Conservation (phyloP, 2,888 invertebrate genomes). For the Eudemis profundana region DNA sequence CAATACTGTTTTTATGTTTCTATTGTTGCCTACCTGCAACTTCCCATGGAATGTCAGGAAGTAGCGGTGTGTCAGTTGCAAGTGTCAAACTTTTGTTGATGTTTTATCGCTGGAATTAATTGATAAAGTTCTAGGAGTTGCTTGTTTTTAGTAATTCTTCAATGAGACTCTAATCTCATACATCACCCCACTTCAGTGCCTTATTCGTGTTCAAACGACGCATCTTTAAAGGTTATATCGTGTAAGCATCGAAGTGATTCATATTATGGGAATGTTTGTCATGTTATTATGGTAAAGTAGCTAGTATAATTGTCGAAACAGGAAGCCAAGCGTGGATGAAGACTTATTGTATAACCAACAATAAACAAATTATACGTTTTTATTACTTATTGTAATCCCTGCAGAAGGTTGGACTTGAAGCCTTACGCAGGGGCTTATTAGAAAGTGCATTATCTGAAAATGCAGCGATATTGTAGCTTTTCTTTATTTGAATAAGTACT, state of each 20-base stretch:
- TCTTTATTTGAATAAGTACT: not conserved
- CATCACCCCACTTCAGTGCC: constrained; percentile 51
- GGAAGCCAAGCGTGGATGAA: constrained; percentile 60
- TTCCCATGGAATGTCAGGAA: constrained; percentile 44
- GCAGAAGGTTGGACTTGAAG: constrained; percentile 52
- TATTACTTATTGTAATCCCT: constrained; percentile 27
- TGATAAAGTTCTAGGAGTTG: constrained; percentile 60
- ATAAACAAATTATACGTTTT: constrained; percentile 36
- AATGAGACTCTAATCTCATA: constrained; percentile 64
- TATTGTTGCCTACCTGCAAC: constrained; percentile 50
- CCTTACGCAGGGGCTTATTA: constrained; percentile 51
- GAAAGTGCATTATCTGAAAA: constrained; percentile 46
- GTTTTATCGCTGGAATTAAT: constrained; percentile 67
- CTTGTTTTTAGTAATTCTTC: constrained; percentile 61
- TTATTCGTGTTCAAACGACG: constrained; percentile 52
- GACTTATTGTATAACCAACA: constrained; percentile 47
- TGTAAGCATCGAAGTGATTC: constrained; percentile 73
- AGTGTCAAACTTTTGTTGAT: constrained; percentile 82
- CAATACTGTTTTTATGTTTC: constrained; percentile 48
- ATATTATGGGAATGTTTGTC: constrained; percentile 77
- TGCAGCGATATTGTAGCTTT: constrained; percentile 47
- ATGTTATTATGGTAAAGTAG: constrained; percentile 66
- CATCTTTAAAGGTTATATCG: constrained; percentile 60
- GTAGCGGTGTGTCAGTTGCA: constrained; percentile 44
- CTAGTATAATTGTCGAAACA: constrained; percentile 67